phyloP scores from a whole-genome alignment of 2,797 vertebrate genomes.

The Myoxocephalus aenaeus region DNA sequence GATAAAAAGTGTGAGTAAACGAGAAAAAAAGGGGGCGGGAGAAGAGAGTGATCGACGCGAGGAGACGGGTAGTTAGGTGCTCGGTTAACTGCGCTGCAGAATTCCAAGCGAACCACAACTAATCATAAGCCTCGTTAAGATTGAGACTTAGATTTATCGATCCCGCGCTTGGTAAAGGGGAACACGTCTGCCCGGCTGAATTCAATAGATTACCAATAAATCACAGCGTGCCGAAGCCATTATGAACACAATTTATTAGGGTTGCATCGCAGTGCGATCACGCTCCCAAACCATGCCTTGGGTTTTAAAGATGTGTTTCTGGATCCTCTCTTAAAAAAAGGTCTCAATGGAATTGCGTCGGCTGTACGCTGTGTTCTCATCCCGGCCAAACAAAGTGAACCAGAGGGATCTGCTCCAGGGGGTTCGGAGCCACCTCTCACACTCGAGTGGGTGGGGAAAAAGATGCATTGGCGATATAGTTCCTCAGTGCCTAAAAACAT shows the following conservation, averaged over 20 bases:
- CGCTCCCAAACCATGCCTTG: conserved; percentile 23
- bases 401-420: conserved; percentile 57
- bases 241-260: conserved; percentile 6
- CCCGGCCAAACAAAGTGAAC: conserved; percentile 54
- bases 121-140: conserved; percentile 16
- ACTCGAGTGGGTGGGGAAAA: conserved; percentile 50
- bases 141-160: conserved; percentile 37
- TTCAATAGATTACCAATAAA: conserved; percentile 50
- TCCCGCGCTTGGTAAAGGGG: conserved; percentile 4
- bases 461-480: conserved; percentile 49
- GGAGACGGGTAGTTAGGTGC: conserved; percentile 14
- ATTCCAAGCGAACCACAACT: conserved; percentile 32
- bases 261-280: conserved; percentile 23
- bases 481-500: conserved; percentile 32
- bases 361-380: conserved; percentile 50
- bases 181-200: conserved; percentile 23
- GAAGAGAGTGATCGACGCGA: conserved; percentile 10
- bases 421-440: conserved; percentile 44
- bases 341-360: conserved; percentile 62
- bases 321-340: conserved; percentile 54
- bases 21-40: neutral
- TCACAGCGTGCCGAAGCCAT: conserved; percentile 18
- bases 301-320: conserved; percentile 42
- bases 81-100: conserved; percentile 21
- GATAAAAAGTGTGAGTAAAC: conserved; percentile 23